A percentile compares a stretch with the other conserved stretches of the same genome.
phyloP scores from a whole-genome alignment of 2,113 vertebrate genomes.

The Felis catus region DNA sequence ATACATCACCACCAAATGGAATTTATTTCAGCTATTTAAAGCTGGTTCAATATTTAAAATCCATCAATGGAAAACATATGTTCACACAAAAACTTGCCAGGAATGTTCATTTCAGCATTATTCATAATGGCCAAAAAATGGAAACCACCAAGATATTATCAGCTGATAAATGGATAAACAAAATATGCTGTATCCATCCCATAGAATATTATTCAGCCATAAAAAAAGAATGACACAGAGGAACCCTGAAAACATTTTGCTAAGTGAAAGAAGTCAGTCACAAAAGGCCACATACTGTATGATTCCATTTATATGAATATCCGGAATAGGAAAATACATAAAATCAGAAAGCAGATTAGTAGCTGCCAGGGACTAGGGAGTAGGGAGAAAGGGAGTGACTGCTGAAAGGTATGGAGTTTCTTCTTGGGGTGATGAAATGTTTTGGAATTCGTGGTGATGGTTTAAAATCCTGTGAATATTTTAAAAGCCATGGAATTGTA shows the following conservation, averaged over 20 bases:
- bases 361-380: not conserved
- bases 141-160: not conserved
- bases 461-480: not conserved
- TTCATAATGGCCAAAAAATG: not conserved
- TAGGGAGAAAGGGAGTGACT: not conserved
- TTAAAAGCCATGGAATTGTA: not conserved
- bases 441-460: not conserved
- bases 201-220: not conserved
- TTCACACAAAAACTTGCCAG: not conserved
- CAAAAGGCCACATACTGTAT: not conserved
- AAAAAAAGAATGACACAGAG: not conserved
- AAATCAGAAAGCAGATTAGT: not conserved
- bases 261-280: not conserved
- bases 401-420: not conserved
- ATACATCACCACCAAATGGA: not conserved
- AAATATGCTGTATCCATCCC: not conserved
- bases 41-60: conserved; percentile 1
- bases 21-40: conserved; percentile 39
- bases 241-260: not conserved
- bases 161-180: not conserved
- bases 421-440: not conserved
- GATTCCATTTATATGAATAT: not conserved
- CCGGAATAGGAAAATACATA: not conserved
- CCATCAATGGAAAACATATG: not conserved
- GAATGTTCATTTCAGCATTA: not conserved